phyloP scores from a whole-genome alignment of 2,113 vertebrate species.

The Pseudorasbora parva region DNA sequence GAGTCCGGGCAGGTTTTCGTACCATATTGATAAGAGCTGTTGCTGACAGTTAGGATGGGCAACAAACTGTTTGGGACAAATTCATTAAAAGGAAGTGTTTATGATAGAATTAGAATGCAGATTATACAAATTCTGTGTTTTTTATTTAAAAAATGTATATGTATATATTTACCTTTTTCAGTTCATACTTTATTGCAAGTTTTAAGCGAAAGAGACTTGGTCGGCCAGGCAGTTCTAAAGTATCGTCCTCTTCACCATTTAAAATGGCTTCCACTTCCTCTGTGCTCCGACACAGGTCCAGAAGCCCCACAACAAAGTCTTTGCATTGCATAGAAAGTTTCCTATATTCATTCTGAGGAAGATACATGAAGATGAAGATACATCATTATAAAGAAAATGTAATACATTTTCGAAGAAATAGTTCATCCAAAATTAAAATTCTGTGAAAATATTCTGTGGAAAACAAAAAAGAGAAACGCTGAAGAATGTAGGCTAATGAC shows the following conservation, averaged over 20 bases:
- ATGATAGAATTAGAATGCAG: background rate
- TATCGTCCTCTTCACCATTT: slow-evolving; percentile 82
- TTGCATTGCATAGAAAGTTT: slow-evolving; percentile 97
- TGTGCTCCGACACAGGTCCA: slow-evolving; percentile 96
- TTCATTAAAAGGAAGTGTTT: slow-evolving; percentile 1
- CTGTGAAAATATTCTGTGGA: background rate
- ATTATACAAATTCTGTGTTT: background rate
- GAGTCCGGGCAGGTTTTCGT: slow-evolving; percentile 91
- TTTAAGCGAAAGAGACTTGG: slow-evolving; percentile 92
- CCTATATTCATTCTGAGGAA: slow-evolving; percentile 88
- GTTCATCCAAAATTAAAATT: background rate
- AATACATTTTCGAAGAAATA: background rate
- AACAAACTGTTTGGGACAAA: slow-evolving; percentile 84
- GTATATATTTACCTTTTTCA: slow-evolving; percentile 89
- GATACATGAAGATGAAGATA: background rate
- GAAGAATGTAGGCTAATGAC: background rate
- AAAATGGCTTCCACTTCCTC: slow-evolving; percentile 98
- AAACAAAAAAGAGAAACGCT: background rate
- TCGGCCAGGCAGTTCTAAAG: slow-evolving; percentile 75
- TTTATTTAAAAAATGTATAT: too few species aligned
- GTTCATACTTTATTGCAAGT: slow-evolving; percentile 96
- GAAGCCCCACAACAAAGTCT: slow-evolving; percentile 95
- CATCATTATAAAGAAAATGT: slow-evolving; percentile 1
- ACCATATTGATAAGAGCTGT: slow-evolving; percentile 97
- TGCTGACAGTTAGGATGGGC: slow-evolving; percentile 99